Base-by-base conservation (phyloP, 2,113 vertebrate species). In the Misgurnus mizolepis region DNA sequence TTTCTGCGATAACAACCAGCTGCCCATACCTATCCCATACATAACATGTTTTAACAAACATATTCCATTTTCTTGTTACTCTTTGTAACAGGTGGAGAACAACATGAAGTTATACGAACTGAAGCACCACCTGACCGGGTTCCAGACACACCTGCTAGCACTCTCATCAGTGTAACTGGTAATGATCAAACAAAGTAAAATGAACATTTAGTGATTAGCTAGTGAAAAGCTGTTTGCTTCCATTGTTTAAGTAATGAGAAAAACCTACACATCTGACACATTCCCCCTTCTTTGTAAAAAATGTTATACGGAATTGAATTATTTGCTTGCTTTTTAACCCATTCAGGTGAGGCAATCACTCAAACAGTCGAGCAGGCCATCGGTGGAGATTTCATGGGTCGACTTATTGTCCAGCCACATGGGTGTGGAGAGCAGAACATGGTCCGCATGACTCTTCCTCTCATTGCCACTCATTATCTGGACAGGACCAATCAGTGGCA, bases 121-220 rank as follows among this genome's bases (percentile, higher is more conserved):
- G 60, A 62, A 0, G 47, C 43, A 55, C 85, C 71, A 39, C 0
- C 1, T 2, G 80, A 73, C 3, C 61, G 68, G 66, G 69, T 90
- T 45, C 89, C 90, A 8, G 50, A 65, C 27, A 90, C 86, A 6
- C 55, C 86, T 10, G 80, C 83, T 0, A 75, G 87, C 10, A 87
- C 88, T 1, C 86, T 85, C 53, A 70, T 93, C 82, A 85, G 84
- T 1, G 76, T 91, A 43, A 80, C 89, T 82, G 89, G 90, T 89
- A 81, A 66, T 39, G 10, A 45, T 7, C 56, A 22, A 5, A 0
- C 45, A 1, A 7, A 47, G 8, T 47, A 47, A 5, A 47, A 34
- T 65, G 12, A 34, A 65, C 62, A 22, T 65, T 8, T 18, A 65
- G 27, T 47, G 11, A 14, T 55, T 55, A 56, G 10, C 5, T 56